Conservation (phyloP, 2,113 vertebrate genomes). For the Jacana jacana region DNA sequence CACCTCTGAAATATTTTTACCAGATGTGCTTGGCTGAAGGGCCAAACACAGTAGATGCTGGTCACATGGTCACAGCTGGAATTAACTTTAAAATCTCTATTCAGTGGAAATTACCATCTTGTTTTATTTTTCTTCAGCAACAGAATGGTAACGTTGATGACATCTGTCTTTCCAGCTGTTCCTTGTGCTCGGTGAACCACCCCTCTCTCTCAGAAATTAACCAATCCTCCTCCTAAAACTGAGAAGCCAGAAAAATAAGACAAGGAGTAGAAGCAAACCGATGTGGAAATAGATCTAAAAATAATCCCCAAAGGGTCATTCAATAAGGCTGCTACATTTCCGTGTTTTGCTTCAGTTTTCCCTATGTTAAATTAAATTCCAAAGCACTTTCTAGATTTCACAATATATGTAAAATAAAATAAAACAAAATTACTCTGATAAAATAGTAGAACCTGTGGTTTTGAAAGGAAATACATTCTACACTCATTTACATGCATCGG, state of each 20-base stretch:
- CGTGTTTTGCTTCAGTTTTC: not conserved
- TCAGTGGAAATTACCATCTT: constrained; percentile 10
- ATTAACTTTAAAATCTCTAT: constrained; percentile 9
- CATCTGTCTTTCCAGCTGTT: constrained; percentile 63
- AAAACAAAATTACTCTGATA: not conserved
- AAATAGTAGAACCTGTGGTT: not conserved
- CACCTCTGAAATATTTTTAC: constrained; percentile 16
- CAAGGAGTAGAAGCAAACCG: not conserved
- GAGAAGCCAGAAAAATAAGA: not conserved
- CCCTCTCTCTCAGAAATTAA: not conserved
- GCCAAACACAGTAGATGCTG: not conserved
- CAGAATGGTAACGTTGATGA: not conserved
- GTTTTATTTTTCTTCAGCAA: constrained; percentile 24
- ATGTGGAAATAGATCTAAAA: not conserved
- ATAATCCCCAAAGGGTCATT: not conserved
- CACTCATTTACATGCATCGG: not conserved
- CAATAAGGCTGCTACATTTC: not conserved
- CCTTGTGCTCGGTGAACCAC: not conserved
- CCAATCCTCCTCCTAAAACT: not conserved
- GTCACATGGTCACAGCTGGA: constrained; percentile 41
- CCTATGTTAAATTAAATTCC: not conserved
- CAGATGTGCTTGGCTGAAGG: constrained; percentile 11
- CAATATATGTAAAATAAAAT: not conserved
- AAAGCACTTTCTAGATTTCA: not conserved
- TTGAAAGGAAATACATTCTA: not conserved